Base-by-base conservation (phyloP, 2,113 vertebrate species). In the Gavialis gangeticus region DNA sequence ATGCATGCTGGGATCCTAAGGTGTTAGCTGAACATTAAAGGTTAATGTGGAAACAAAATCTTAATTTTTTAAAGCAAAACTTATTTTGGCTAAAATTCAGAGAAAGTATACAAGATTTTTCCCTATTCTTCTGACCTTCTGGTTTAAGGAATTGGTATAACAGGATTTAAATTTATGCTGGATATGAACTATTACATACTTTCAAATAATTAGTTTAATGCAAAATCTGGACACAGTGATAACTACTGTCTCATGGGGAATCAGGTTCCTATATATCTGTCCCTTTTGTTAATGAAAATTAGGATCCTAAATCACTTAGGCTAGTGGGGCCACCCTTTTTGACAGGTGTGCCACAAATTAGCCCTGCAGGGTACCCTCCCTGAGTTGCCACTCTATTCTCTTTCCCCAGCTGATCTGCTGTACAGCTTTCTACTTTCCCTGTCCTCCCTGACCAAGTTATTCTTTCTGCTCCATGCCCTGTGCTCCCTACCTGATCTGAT, bases 231-330 rank as follows among this genome's bases (percentile, higher is more conserved):
- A 79, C 56, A 75, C 3, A 24, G 5, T 62, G 2, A 62, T 91
- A 4, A 56, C 82, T 78, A 30, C 10, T 73, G 0, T 63, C 16
- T 67, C 78, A 4, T 71, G 87, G 28, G 82, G 60, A 63, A 13
- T 83, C 78, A 10, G 2, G 8, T 75, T 91, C 15, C 16, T 37
- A 57, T 56, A 71, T 24, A 89, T 81, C 77, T 92, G 17, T 12
- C 12, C 86, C 24, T 71, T 94, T 91, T 75, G 17, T 57, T 89
- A 87, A 8, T 79, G 37, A 87, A 92, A 89, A 76, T 81, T 83
- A 81, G 28, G 71, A 75, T 75, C 5, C 21, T 89, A 83, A 76
- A 89, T 22, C 2, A 0, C 66, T 90, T 78, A 34, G 37, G 73
- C 82, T 66, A 77, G 87, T 28, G 64, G 66, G 46, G 46, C 46